Percentiles rank a stretch among this genome's conserved stretches.
Conservation (phyloP, 2,797 vertebrate genomes). For the Microctenopoma lineatum region DNA sequence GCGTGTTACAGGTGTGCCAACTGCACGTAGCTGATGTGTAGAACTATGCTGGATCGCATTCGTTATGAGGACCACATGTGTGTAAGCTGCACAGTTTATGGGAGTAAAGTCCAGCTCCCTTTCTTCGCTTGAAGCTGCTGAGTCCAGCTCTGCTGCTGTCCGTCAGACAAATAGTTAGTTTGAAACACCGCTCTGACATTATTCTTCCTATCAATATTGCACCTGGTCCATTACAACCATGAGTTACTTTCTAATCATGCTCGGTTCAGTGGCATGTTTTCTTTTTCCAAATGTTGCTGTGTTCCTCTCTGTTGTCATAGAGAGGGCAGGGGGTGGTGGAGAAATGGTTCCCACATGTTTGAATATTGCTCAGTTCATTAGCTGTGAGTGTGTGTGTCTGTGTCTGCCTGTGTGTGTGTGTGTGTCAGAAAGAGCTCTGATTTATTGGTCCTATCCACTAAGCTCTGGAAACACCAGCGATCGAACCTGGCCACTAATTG, state of each 20-base stretch:
- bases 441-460: constrained; percentile 68
- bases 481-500: constrained; percentile 67
- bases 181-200: constrained; percentile 10
- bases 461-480: constrained; percentile 59
- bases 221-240: constrained; percentile 44
- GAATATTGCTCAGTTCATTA: constrained; percentile 74
- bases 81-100: too few species aligned
- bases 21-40: too few species aligned
- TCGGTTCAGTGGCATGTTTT: constrained; percentile 52
- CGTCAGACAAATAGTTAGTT: constrained; percentile 17
- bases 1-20: too few species aligned
- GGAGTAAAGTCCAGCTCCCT: too few species aligned
- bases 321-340: constrained; percentile 57
- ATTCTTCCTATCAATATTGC: constrained; percentile 28
- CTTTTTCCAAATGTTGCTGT: constrained; percentile 55
- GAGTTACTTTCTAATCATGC: constrained; percentile 43
- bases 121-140: neutral
- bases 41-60: too few species aligned
- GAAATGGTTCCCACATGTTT: constrained; percentile 78
- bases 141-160: neutral
- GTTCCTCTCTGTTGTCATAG: constrained; percentile 74
- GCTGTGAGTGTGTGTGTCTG: constrained; percentile 29
- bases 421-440: constrained; percentile 43
- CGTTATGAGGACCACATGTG: too few species aligned
- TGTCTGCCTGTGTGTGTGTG: constrained; percentile 7